Base-by-base conservation (phyloP, 2,888 invertebrate genomes). In the Muscina levida region DNA sequence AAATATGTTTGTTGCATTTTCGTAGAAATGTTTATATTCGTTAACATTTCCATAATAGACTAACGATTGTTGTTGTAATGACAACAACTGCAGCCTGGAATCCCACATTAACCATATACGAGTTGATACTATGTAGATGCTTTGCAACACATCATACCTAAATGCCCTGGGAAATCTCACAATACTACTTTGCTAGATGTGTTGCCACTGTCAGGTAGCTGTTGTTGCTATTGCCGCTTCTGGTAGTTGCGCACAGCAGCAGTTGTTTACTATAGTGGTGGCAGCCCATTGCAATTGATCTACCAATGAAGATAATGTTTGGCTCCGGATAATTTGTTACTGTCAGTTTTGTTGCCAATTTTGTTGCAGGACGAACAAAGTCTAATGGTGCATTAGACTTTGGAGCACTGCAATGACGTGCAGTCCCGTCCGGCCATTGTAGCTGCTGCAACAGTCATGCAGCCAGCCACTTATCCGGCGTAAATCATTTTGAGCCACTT, bases 241-340 rank as follows among this genome's bases (percentile, higher is more conserved):
- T 31, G 31, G 31, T 31, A 31, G 31, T 31, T n/a, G n/a, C n/a
- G n/a, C n/a, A n/a, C n/a, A n/a, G n/a, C n/a, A n/a, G n/a, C n/a
- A n/a, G n/a, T n/a, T n/a, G n/a, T n/a, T n/a, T n/a, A n/a, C n/a
- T n/a, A n/a, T n/a, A n/a, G n/a, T 15, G n/a, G 19, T 10, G 31
- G 4, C 59, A 22, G 10, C 56, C 11, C 37, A 15, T 48, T 17
- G 59, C 31, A 37, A 59, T 59, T 39, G 59, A 59, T 59, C 59
- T 59, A 59, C 37, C 15, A 59, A 59, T 59, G 39, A 59, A 31
- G 59, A 59, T 59, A 59, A 59, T 37, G 19, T 17, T 15, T 59
- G 39, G 59, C 59, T 59, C n/a, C 15, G 59, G 59, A 59, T 37
- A 59, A 59, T 59, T 59, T 59, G 59, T 59, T 39, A 59, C 59